Evolutionary conservation across 2,888 invertebrate genomes (phyloP), one percentile per base, ranked within the genome.

Genomic region (Euspilapteryx auroguttella): DNA sequence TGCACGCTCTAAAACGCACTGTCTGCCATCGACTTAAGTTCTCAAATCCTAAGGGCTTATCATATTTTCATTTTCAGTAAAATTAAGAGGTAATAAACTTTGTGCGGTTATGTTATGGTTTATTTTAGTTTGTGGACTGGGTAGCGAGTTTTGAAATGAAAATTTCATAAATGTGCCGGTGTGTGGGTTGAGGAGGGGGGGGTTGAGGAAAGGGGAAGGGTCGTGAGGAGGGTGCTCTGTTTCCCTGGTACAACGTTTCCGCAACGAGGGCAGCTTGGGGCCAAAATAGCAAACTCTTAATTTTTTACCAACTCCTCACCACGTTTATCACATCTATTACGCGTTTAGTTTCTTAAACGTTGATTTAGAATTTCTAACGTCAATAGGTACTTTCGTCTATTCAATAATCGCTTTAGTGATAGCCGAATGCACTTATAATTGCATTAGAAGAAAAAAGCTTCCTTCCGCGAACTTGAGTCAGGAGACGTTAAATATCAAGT

Each of bases 161-260:
- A 69, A 64, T 71, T 71, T 65, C 69, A 71, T 69, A 71, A 71
- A 59, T 59, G 59, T 55, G 46, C 38, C 43, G 27, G 30, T 12
- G 12, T 15, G 12, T 14, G 12, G 14, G 12, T 3, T 36, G 38
- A 34, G 36, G 36, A 35, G 37, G 33, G 40, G 37, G 47, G 37
- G 42, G 37, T 30, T 37, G 39, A 25, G 34, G 38, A 27, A 31
- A 30, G 36, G 39, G 37, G 33, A 35, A 37, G 32, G 44, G 35
- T 35, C 33, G 20, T 38, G 33, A 37, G 33, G 21, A 32, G 27
- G 28, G 33, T 34, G 32, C 61, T 61, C 62, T 64, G 54, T 65
- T 58, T 55, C 59, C 57, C 59, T 52, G 53, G n/a, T n/a, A n/a
- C 51, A 49, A 51, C 11, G 12, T 21, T 45, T 54, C 49, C 44